Base-by-base conservation (phyloP, 1,140 invertebrate genomes). In the Eciton burchellii region DNA sequence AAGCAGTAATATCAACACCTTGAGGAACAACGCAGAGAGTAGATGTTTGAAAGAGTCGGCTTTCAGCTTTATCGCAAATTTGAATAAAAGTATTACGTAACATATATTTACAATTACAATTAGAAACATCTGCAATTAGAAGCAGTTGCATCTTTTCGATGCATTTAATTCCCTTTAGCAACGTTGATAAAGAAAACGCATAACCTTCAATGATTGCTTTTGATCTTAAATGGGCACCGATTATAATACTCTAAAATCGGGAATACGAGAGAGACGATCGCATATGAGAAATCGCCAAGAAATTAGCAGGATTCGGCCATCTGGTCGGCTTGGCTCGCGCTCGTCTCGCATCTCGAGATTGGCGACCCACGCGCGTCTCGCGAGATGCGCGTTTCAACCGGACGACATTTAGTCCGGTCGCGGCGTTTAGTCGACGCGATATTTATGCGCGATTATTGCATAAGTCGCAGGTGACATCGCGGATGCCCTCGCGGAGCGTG, bases 401-500 rank as follows among this genome's bases (percentile, higher is more conserved):
- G 57, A 68, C 83, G 85, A 86, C 85, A 86, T 86, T 86, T 86
- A 85, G 73, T 82, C 62, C 76, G 43, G 60, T 66, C 83, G 54
- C 35, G 66, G 84, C 65, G 60, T 84, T 49, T 43, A 35, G 26
- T 43, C 62, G 68, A 47, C 29, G 45, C 1, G 26, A 8, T 66
- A 8, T 66, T n/a, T n/a, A n/a, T n/a, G n/a, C n/a, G n/a, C n/a
- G n/a, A n/a, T n/a, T n/a, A 76, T 86, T 86, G 84, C 83, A 85
- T 85, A 86, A 86, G 11, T 21, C 29, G 49, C 85, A 87, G 85
- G 84, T 87, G 85, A 87, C 85, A 83, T 85, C 85, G 85, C 71
- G 65, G 71, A 45, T 85, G 81, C 84, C 84, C 84, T 85, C 84
- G 14, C 77, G 60, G 4, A 43, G 26, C 56, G 52, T 79, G 73